Evolutionary conservation across 1,140 invertebrate species (phyloP).

Genomic region (Lasioglossum albipes): DNA sequence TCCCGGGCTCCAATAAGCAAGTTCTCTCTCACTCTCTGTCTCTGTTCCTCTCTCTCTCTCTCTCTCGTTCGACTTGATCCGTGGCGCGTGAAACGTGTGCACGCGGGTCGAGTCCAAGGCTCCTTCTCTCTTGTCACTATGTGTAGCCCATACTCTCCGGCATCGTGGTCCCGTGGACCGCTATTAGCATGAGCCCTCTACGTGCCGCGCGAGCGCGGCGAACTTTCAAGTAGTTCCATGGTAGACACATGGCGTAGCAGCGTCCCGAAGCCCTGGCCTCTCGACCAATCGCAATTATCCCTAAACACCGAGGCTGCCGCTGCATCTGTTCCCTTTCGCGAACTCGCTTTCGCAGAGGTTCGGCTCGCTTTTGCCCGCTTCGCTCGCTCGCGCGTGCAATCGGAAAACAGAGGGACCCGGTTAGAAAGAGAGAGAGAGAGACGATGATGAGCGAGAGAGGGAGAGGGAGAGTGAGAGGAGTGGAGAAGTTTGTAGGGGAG

Average conservation of each 20-base stretch:
- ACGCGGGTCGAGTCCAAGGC: not conserved
- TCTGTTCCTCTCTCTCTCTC: too few species aligned
- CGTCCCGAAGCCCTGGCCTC: slow-evolving; percentile 36
- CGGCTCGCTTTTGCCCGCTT: not conserved
- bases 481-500: slow-evolving; percentile 40
- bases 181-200: slow-evolving; percentile 43
- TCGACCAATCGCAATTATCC: slow-evolving; percentile 62
- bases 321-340: slow-evolving; percentile 57
- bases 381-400: not conserved
- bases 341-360: not conserved
- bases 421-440: too few species aligned
- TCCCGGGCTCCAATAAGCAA: not conserved
- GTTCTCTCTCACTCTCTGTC: not conserved
- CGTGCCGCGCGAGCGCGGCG: not conserved
- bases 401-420: slow-evolving; percentile 6
- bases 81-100: slow-evolving; percentile 30
- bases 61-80: slow-evolving; percentile 6
- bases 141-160: too few species aligned
- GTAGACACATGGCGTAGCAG: slow-evolving; percentile 48
- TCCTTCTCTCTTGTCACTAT: too few species aligned
- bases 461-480: not conserved
- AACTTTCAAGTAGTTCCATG: slow-evolving; percentile 61
- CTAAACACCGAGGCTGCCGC: slow-evolving; percentile 44
- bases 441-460: not conserved
- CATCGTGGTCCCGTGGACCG: slow-evolving; percentile 8